Evolutionary conservation across 2,113 vertebrate species (phyloP).

Genomic region (Aspidoscelis tigris): DNA sequence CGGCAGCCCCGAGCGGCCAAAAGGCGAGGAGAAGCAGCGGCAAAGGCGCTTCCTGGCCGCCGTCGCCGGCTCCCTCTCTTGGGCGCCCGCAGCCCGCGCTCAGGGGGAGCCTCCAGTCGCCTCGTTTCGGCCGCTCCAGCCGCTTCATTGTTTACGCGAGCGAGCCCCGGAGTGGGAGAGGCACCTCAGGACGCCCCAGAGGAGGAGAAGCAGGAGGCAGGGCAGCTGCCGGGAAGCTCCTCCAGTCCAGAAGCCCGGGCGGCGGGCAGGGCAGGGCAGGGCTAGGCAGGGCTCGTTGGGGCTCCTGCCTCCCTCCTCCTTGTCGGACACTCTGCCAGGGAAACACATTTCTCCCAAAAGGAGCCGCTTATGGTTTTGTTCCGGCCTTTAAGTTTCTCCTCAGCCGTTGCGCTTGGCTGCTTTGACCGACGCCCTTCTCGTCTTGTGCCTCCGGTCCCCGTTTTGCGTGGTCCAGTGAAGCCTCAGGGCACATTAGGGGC

Average conservation of each 20-base stretch:
- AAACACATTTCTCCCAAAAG: neutral
- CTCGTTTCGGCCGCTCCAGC: no score
- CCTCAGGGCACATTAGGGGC: neutral
- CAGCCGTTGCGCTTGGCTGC: neutral
- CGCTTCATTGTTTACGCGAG: neutral
- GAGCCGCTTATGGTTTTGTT: neutral
- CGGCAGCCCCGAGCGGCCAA: neutral
- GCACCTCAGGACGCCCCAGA: no score
- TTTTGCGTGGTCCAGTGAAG: no score
- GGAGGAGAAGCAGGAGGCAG: neutral
- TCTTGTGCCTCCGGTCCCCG: no score
- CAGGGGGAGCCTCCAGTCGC: no score
- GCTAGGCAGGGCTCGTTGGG: no score
- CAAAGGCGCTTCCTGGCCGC: neutral
- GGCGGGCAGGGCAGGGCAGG: conserved; percentile 6
- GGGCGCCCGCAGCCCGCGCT: no score
- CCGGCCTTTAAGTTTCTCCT: neutral
- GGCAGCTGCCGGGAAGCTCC: no score
- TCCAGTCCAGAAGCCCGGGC: conserved; percentile 12
- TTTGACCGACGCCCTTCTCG: neutral
- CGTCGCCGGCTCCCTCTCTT: neutral
- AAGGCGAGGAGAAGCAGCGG: neutral
- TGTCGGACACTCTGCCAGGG: neutral
- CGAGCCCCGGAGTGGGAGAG: no score
- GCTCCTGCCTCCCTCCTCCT: neutral